Percentiles rank a stretch among this genome's conserved stretches.
Conservation (phyloP, 1,140 invertebrate genomes). For the Hydropsyche tenuis region DNA sequence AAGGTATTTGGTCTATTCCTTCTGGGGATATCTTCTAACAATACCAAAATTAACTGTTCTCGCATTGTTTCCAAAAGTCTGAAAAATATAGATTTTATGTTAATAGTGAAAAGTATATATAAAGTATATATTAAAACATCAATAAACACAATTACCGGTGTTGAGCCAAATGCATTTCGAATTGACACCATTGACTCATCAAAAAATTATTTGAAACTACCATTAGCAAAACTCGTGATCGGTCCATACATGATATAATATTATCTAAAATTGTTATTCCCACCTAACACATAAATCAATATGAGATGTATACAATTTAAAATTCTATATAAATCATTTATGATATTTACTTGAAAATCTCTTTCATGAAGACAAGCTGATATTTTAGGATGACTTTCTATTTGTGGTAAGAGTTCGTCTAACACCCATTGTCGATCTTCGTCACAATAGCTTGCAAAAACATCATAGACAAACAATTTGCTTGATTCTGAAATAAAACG, state of each 20-base stretch:
- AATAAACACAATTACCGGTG: constrained; percentile 58
- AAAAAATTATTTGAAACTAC: constrained; percentile 67
- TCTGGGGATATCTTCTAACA: constrained; percentile 69
- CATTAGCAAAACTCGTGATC: constrained; percentile 65
- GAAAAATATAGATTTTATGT: constrained; percentile 31
- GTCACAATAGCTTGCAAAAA: constrained; percentile 71
- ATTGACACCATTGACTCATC: constrained; percentile 70
- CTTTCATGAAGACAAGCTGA: constrained; percentile 69
- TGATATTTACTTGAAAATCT: constrained; percentile 65
- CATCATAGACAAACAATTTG: constrained; percentile 62
- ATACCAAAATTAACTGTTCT: constrained; percentile 66
- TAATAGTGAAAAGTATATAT: not conserved
- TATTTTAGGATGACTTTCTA: constrained; percentile 63
- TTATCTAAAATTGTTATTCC: constrained; percentile 69
- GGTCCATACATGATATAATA: constrained; percentile 70
- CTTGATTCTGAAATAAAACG: constrained; percentile 34
- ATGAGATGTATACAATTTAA: too few relatives aligned
- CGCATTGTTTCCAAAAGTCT: constrained; percentile 67
- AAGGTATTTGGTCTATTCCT: constrained; percentile 65
- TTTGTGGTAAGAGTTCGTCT: constrained; percentile 65
- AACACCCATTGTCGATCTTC: constrained; percentile 67
- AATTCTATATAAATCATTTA: not conserved
- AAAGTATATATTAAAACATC: not conserved
- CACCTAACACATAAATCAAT: constrained; percentile 58
- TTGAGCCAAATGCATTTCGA: constrained; percentile 71